Conservation (phyloP, 2,888 invertebrate species). For the Cheilosia impressa region DNA sequence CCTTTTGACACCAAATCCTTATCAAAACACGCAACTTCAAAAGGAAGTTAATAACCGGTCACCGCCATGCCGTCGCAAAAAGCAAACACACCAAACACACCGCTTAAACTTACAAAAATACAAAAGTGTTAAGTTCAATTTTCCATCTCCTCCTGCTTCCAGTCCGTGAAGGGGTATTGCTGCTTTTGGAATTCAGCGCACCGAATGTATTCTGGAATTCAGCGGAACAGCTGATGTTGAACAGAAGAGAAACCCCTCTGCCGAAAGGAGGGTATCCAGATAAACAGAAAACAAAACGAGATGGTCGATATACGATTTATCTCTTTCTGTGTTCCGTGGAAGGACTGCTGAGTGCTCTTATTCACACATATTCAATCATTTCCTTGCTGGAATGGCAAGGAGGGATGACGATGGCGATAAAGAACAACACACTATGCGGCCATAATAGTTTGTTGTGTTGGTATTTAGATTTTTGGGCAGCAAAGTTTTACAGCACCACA, state of each 20-base stretch:
- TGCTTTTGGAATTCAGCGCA: slow-evolving; percentile 61
- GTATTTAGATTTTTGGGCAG: slow-evolving; percentile 26
- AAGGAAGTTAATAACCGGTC: slow-evolving; percentile 72
- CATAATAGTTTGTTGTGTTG: slow-evolving; percentile 40
- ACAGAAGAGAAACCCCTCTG: slow-evolving; percentile 6
- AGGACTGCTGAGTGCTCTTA: slow-evolving; percentile 73
- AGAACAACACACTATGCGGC: slow-evolving; percentile 37
- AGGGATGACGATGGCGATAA: slow-evolving; percentile 32
- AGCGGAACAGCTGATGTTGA: slow-evolving; percentile 67
- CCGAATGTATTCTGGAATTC: slow-evolving; percentile 61
- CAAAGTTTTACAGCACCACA: slow-evolving; percentile 7
- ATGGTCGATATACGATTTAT: slow-evolving; percentile 58
- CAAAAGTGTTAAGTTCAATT: slow-evolving; percentile 5
- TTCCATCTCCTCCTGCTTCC: slow-evolving; percentile 33
- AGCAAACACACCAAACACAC: slow-evolving; percentile 25
- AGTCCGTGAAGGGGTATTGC: slow-evolving; percentile 20
- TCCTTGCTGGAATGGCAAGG: slow-evolving; percentile 54
- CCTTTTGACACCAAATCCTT: slow-evolving; percentile 68
- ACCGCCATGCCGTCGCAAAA: slow-evolving; percentile 36
- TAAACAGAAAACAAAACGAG: slow-evolving; percentile 46
- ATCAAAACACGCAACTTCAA: slow-evolving; percentile 71
- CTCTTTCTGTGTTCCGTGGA: slow-evolving; percentile 66
- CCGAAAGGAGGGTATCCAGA: slow-evolving; percentile 1
- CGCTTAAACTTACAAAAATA: slow-evolving; percentile 12
- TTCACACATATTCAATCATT: slow-evolving; percentile 75